Percentiles rank a stretch among this genome's conserved stretches.
phyloP scores from a whole-genome alignment of 2,113 vertebrate species.

The Dromas ardeola region DNA sequence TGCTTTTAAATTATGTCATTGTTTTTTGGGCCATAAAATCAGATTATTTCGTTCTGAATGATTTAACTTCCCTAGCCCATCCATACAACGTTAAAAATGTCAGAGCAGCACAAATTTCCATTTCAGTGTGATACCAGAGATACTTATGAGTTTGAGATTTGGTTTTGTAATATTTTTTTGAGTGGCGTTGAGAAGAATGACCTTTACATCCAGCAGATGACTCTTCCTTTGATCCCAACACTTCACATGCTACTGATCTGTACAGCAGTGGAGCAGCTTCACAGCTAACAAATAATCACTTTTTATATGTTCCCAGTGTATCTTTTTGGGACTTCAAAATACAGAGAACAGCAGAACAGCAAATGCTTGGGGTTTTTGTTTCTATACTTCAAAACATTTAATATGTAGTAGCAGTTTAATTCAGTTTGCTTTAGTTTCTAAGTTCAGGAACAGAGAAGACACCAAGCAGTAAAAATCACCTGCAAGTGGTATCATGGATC shows the following conservation, averaged over 20 bases:
- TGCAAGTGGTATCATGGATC: not conserved
- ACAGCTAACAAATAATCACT: not conserved
- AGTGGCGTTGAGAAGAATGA: not conserved
- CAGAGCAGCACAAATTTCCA: not conserved
- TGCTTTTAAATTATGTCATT: not conserved
- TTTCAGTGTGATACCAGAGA: not conserved
- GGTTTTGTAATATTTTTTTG: not conserved
- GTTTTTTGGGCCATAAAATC: not conserved
- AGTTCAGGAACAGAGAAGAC: not conserved
- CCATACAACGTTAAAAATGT: not conserved
- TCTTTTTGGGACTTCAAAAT: not conserved
- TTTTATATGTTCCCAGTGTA: not conserved
- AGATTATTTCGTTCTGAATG: not conserved
- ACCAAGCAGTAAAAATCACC: not conserved
- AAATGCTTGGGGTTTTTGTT: not conserved
- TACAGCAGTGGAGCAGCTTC: not conserved
- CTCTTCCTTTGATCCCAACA: not conserved
- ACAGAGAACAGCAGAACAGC: not conserved
- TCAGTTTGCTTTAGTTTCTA: not conserved
- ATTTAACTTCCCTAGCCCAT: not conserved
- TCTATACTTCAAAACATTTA: not conserved
- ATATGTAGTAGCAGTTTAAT: not conserved
- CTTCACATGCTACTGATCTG: not conserved
- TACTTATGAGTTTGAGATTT: not conserved
- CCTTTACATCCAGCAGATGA: not conserved